Conservation (phyloP, 2,797 vertebrate species). For the Siniperca obscura region DNA sequence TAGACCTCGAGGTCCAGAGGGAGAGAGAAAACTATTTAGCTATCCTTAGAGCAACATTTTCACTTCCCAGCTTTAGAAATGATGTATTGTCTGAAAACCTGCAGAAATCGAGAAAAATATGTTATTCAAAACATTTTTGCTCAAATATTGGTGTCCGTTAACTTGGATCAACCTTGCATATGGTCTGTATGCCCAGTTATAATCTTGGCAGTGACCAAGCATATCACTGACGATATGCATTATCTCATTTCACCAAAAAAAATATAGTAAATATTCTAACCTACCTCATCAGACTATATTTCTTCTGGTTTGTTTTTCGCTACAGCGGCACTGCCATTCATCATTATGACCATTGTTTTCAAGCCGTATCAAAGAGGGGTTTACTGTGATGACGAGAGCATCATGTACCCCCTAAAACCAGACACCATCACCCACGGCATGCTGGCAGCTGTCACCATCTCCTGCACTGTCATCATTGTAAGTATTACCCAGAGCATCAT, state of each 20-base stretch:
- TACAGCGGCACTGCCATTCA: conserved; percentile 90
- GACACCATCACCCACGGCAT: conserved; percentile 93
- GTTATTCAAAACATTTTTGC: conserved; percentile 29
- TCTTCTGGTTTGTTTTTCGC: conserved; percentile 34
- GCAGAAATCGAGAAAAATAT: conserved; percentile 41
- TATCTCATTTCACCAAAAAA: conserved; percentile 17
- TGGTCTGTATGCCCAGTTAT: background rate
- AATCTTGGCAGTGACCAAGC: background rate
- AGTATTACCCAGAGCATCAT: conserved; percentile 65
- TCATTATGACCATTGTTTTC: conserved; percentile 88
- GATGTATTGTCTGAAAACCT: conserved; percentile 70
- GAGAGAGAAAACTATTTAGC: conserved; percentile 56
- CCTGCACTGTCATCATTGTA: conserved; percentile 90
- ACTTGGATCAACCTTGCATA: conserved; percentile 3
- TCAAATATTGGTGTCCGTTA: conserved; percentile 23
- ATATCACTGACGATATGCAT: background rate
- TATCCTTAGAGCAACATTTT: conserved; percentile 64
- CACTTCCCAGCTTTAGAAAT: conserved; percentile 40
- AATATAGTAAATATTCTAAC: background rate
- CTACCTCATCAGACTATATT: conserved; percentile 6
- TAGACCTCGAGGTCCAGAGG: conserved; percentile 27
- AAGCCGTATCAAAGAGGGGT: conserved; percentile 90
- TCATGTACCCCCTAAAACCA: conserved; percentile 89
- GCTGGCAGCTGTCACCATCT: conserved; percentile 91
- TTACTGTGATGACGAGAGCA: conserved; percentile 92